Percentiles rank a stretch among this genome's conserved stretches.
Conservation (phyloP, 2,113 vertebrate species). For the Aix galericulata region DNA sequence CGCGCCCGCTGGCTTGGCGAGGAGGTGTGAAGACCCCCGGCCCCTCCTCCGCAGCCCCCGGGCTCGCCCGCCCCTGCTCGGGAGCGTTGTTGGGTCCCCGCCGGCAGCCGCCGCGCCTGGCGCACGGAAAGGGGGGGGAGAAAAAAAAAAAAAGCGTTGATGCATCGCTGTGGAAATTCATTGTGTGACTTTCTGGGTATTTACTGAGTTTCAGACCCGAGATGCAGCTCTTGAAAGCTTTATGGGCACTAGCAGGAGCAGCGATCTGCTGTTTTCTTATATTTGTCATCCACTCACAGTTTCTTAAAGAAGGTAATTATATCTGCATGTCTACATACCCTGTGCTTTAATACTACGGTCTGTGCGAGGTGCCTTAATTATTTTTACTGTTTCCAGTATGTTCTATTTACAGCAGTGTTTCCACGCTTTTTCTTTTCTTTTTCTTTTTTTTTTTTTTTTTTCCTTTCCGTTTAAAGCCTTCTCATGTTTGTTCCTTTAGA, state of each 20-base stretch:
- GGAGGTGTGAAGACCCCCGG: constrained; percentile 53
- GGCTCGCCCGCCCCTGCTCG: constrained; percentile 61
- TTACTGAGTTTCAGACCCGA: constrained; percentile 85
- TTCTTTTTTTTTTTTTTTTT: neutral
- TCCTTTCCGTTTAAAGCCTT: neutral
- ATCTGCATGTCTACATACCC: constrained; percentile 63
- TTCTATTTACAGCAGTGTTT: constrained; percentile 64
- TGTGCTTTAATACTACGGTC: constrained; percentile 44
- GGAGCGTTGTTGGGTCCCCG: constrained; percentile 65
- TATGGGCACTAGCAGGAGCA: constrained; percentile 95
- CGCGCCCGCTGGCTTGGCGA: constrained; percentile 49
- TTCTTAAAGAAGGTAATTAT: constrained; percentile 96
- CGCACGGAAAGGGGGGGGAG: constrained; percentile 42
- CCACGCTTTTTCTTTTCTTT: neutral
- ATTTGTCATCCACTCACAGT: constrained; percentile 93
- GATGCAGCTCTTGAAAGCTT: constrained; percentile 97
- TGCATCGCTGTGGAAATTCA: constrained; percentile 79
- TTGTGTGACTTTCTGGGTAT: constrained; percentile 82
- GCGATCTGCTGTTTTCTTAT: constrained; percentile 96
- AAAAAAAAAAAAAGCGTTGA: constrained; percentile 62
- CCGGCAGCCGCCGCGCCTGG: constrained; percentile 72
- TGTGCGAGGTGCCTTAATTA: constrained; percentile 62
- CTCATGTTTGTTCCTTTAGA: constrained; percentile 30
- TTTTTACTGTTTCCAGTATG: constrained; percentile 66
- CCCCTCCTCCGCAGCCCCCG: constrained; percentile 59